Evolutionary conservation across 2,888 invertebrate species (phyloP), one percentile per base, ranked within the genome.

Genomic region (Noctua janthina): DNA sequence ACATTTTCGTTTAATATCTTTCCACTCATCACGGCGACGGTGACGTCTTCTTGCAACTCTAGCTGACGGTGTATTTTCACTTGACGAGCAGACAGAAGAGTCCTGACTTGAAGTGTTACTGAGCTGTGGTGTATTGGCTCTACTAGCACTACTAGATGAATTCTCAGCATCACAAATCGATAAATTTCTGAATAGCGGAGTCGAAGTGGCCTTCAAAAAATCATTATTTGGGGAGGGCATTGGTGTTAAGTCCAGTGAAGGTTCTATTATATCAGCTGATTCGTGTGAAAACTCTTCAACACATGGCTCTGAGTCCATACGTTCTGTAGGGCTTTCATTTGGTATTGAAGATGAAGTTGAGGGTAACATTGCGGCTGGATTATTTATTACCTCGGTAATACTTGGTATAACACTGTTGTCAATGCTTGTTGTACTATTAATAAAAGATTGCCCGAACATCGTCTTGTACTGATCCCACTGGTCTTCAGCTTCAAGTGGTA

Each of bases 381-480:
- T 70, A 20, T 20, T 20, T 70, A 70, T 70, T 70, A 70, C 70
- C 70, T 70, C 51, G 51, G 20, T 20, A 70, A 51, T 70, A 54
- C 70, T 73, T 62, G 73, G 73, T 64, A 13, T 13, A 73, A 8
- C 2, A 73, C 73, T 62, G 62, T 7, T 73, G 62, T 64, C 11
- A 59, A 64, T 20, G 13, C 62, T 73, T 73, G 11, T 13, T 62
- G 73, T 62, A 72, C 72, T 72, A 72, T 72, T 72, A 46, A 8
- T 62, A 73, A 73, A 73, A 73, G 72, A 73, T 8, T 73, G 62
- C 59, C 72, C 64, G 46, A 73, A 72, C 59, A 72, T 72, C 72
- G 72, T 72, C 72, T 72, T 73, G 13, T 73, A 73, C 62, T 73
- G 73, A 10, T 74, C 74, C 74, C 74, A 74, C 49, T 74, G 74